These are phyloP conservation scores for Telmatherina bonti DNA, from an alignment of 2,797 vertebrate species.

Conservation along the genomic window DNA sequence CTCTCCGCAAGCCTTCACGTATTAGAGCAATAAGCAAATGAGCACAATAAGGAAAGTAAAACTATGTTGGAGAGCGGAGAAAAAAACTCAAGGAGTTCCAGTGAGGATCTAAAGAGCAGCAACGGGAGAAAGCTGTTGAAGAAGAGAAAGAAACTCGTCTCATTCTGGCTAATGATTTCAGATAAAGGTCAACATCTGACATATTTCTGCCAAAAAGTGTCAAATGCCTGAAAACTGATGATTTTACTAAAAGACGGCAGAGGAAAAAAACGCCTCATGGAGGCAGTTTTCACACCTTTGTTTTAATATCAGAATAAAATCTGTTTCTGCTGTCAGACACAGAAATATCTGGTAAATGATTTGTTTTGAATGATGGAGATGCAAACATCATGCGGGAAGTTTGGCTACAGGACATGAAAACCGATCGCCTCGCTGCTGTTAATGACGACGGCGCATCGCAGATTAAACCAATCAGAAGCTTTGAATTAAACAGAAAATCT, in stretches of 20 bases:
- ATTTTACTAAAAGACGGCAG: slow-evolving; percentile 27
- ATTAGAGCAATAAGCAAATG: slow-evolving; percentile 1
- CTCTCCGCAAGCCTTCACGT: background rate
- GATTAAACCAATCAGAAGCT: too few species aligned
- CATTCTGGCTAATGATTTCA: slow-evolving; percentile 40
- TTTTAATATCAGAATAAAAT: background rate
- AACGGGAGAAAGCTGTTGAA: background rate
- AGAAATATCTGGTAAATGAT: too few species aligned
- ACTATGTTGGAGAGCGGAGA: background rate
- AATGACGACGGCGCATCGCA: too few species aligned
- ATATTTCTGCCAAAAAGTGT: slow-evolving; percentile 44
- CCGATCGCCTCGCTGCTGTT: too few species aligned
- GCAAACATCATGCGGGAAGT: too few species aligned
- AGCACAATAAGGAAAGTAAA: background rate
- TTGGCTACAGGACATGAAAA: too few species aligned
- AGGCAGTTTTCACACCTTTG: slow-evolving; percentile 20
- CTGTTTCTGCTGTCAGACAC: too few species aligned
- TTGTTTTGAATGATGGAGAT: too few species aligned
- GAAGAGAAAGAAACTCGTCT: slow-evolving; percentile 13
- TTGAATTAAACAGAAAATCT: too few species aligned
- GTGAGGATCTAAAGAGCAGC: slow-evolving; percentile 4
- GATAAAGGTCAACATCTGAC: slow-evolving; percentile 56
- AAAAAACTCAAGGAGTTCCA: background rate
- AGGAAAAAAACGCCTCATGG: slow-evolving; percentile 28
- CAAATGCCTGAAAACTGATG: slow-evolving; percentile 38